Evolutionary conservation across 1,140 invertebrate species (phyloP), one percentile per base, ranked within the genome.

Genomic region (Apis florea): DNA sequence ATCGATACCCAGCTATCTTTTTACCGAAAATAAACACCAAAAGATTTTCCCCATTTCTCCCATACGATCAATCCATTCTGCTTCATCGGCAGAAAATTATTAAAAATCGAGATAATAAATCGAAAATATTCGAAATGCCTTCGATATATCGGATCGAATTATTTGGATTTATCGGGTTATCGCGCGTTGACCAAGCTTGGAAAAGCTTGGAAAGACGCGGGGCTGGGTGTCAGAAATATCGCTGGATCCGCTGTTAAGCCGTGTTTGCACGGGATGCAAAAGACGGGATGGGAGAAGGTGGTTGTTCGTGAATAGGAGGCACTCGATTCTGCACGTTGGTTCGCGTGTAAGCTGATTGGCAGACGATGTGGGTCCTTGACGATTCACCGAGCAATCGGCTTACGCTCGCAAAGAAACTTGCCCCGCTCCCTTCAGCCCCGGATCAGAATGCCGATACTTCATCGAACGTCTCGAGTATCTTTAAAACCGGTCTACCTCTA

Each of bases 361-460:
- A 87, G 86, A 79, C 86, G 85, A 82, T 84, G 85, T 59, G 75
- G 75, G 83, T 79, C 66, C 85, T 87, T 82, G 83, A 87, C 72
- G 74, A 83, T 87, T 87, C 79, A 72, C 64, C 69, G 83, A 40
- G 63, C 83, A 83, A 87, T 85, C 85, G 86, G 85, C 86, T 88
- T 88, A 88, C 67, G 59, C 51, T 47, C 51, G 40, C 63, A 81
- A 85, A 78, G 66, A 74, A 79, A 69, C 85, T 73, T 70, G 56
- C 74, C 59, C n/a, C 59, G 74, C 31, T 87, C 76, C 70, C 51
- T 74, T 68, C 72, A n/a, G 31, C n/a, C 54, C 59, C 63, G 49
- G 82, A 83, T 80, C 76, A 58, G 81, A 86, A 86, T 83, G 83
- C 77, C 80, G 82, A 86, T 86, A 79, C 66, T 80, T 53, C 40